A percentile compares a stretch with the other conserved stretches of the same genome.
Conservation (phyloP, 2,888 invertebrate species). For the Callinectes sapidus region DNA sequence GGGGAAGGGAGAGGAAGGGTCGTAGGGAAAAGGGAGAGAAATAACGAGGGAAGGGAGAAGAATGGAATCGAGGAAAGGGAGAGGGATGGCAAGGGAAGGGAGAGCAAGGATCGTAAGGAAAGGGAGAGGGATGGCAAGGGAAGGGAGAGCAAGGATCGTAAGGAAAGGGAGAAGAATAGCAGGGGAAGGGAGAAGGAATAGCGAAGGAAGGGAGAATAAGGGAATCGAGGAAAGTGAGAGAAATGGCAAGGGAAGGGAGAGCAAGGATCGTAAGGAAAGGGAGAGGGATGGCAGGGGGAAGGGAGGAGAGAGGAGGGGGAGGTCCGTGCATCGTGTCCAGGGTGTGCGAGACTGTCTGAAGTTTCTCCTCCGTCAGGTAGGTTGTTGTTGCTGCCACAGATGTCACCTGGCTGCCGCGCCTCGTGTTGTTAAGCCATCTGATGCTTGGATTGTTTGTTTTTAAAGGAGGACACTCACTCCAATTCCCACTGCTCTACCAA, state of each 20-base stretch:
- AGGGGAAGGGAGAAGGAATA: background rate
- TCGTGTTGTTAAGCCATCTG: background rate
- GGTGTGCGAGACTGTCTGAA: background rate
- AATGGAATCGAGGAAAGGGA: too few species aligned
- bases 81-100: background rate
- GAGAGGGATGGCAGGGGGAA: background rate
- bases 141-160: too few species aligned
- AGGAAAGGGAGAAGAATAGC: background rate
- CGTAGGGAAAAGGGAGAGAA: too few species aligned
- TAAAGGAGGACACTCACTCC: background rate
- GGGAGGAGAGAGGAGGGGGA: background rate
- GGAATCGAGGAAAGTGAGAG: background rate
- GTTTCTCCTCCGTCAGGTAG: background rate
- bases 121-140: too few species aligned
- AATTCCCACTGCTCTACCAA: background rate
- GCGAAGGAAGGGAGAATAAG: background rate
- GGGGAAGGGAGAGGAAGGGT: background rate
- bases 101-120: background rate
- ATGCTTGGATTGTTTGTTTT: background rate
- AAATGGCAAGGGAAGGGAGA: background rate
- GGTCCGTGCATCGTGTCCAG: background rate
- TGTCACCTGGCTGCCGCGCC: background rate
- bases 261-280: background rate
- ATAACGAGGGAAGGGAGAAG: background rate
- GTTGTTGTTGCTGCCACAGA: constrained; percentile 14